phyloP scores from a whole-genome alignment of 2,113 vertebrate genomes.

The Rallus limicola region DNA sequence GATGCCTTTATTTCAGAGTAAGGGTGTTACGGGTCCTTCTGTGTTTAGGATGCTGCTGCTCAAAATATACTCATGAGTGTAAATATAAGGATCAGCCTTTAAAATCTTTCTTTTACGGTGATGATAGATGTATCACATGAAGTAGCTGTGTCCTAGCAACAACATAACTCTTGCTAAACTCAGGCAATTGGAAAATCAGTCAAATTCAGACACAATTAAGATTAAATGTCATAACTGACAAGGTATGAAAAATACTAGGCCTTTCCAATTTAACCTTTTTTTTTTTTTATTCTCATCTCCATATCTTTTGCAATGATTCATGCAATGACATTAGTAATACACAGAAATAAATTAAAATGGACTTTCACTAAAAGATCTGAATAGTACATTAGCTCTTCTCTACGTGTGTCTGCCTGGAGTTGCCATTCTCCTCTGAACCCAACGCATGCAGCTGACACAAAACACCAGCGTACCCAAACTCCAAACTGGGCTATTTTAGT shows the following conservation, averaged over 20 bases:
- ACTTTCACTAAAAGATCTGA: not conserved
- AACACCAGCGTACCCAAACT: not conserved
- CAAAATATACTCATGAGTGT: not conserved
- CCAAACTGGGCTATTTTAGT: not conserved
- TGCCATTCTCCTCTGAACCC: not conserved
- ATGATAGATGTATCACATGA: constrained; percentile 18
- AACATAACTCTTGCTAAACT: constrained; percentile 48
- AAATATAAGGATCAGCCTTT: not conserved
- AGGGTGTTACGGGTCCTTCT: not conserved
- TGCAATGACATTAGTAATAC: constrained; percentile 17
- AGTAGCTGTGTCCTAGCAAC: constrained; percentile 68
- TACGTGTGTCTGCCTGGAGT: not conserved
- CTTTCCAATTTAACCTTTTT: constrained; percentile 26
- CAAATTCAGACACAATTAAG: constrained; percentile 62
- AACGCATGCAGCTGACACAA: accelerated
- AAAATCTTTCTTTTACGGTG: not conserved
- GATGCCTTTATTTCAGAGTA: not conserved
- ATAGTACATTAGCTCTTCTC: not conserved
- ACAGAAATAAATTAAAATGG: constrained; percentile 39
- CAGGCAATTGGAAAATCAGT: constrained; percentile 66
- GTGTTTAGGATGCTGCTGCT: not conserved
- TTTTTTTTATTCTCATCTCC: not conserved
- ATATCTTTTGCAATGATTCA: constrained; percentile 51
- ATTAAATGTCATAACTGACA: constrained; percentile 69
- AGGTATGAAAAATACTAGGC: constrained; percentile 54